phyloP scores from a whole-genome alignment of 2,888 invertebrate genomes.

The Nymphalis polychloros region DNA sequence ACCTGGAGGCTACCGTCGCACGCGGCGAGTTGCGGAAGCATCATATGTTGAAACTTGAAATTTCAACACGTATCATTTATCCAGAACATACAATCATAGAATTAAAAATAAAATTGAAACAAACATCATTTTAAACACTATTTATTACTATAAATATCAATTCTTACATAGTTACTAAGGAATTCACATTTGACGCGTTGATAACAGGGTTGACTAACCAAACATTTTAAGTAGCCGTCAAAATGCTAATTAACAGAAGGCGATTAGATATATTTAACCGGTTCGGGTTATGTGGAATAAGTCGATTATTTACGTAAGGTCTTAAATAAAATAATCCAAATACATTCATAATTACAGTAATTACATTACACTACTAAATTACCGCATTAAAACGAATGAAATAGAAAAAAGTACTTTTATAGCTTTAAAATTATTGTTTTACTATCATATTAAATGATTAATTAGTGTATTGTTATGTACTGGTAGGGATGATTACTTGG shows the following conservation, averaged over 20 bases:
- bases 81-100: too few relatives aligned
- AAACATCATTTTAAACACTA: too few relatives aligned
- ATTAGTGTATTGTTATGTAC: neutral
- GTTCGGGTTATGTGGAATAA: slow-evolving; percentile 12
- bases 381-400: too few relatives aligned
- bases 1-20: too few relatives aligned
- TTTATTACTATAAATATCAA: neutral
- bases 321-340: neutral
- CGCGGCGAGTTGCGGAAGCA: too few relatives aligned
- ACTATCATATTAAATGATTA: neutral
- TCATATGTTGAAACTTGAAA: too few relatives aligned
- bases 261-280: slow-evolving; percentile 29
- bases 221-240: slow-evolving; percentile 18
- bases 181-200: slow-evolving; percentile 11
- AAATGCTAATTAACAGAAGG: slow-evolving; percentile 23
- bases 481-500: too few relatives aligned
- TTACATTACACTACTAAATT: neutral
- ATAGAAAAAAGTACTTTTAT: too few relatives aligned
- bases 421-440: neutral
- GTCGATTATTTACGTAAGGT: neutral
- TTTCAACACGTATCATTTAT: too few relatives aligned
- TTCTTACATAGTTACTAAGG: slow-evolving; percentile 2
- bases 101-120: too few relatives aligned
- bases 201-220: slow-evolving; percentile 17
- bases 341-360: neutral